Evolutionary conservation across 2,113 vertebrate species (phyloP).

Genomic region (Pelusios castaneus): DNA sequence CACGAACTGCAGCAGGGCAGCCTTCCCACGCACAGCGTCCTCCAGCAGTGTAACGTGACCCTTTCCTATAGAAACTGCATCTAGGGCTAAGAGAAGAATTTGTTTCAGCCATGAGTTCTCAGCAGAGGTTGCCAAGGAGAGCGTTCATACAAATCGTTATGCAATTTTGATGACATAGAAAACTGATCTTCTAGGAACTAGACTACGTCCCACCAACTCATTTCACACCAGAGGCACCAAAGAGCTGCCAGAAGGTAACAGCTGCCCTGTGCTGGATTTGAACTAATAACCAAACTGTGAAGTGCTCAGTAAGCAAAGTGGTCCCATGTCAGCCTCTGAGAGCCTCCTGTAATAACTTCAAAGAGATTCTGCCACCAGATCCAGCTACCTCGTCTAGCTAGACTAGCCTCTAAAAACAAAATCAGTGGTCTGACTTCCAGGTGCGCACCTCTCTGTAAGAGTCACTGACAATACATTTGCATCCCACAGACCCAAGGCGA

Average conservation of each 20-base stretch:
- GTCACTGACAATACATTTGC: neutral
- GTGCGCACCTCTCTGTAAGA: neutral
- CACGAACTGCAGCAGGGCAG: neutral
- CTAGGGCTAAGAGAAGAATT: neutral
- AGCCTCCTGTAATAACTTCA: neutral
- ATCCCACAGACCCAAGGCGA: neutral
- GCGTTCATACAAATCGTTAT: neutral
- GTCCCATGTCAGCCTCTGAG: neutral
- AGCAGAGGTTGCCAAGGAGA: neutral
- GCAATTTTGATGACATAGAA: neutral
- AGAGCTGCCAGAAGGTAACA: neutral
- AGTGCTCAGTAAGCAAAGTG: neutral
- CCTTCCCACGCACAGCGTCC: neutral
- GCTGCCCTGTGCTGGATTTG: neutral
- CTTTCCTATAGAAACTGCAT: neutral
- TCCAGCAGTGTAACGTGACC: neutral
- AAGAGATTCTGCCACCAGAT: neutral
- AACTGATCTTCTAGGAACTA: neutral
- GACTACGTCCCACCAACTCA: neutral
- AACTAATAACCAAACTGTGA: neutral
- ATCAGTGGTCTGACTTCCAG: neutral
- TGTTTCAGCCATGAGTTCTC: neutral
- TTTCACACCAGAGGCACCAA: neutral
- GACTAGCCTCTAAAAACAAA: neutral
- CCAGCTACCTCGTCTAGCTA: too few species aligned